These are phyloP conservation scores for Priocnemis perturbator DNA, from an alignment of 2,888 invertebrate genomes.

Conservation along the genomic window DNA sequence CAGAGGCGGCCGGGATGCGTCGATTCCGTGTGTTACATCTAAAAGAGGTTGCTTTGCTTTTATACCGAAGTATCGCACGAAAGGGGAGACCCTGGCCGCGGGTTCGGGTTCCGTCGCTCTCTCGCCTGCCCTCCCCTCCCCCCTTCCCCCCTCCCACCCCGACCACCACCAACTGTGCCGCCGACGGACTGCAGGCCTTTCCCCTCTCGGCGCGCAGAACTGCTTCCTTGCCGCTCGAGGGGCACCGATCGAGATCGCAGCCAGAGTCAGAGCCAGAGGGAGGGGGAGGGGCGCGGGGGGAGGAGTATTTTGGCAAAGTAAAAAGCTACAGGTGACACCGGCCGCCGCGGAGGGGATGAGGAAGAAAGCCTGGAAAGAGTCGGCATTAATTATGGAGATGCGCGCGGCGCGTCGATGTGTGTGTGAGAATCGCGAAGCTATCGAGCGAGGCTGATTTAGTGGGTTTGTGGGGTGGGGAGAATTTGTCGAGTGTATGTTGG, in stretches of 20 bases:
- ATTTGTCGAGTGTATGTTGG: no score
- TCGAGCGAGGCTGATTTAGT: no score
- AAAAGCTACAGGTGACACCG: constrained; percentile 25
- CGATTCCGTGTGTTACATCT: constrained; percentile 72
- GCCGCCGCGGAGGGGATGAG: constrained; percentile 5
- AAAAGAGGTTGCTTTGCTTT: constrained; percentile 75
- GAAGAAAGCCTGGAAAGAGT: constrained; percentile 1
- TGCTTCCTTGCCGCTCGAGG: not conserved
- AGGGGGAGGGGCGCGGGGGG: no score
- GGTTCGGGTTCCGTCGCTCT: constrained; percentile 46
- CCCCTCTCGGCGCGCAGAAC: not conserved
- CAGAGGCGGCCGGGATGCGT: constrained; percentile 56
- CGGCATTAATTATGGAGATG: not conserved
- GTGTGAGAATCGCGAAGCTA: no score
- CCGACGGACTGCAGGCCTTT: constrained; percentile 20
- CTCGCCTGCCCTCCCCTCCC: constrained; percentile 36
- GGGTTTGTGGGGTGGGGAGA: no score
- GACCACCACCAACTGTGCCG: not conserved
- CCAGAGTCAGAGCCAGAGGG: no score
- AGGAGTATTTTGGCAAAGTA: constrained; percentile 51
- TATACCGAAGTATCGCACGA: constrained; percentile 71
- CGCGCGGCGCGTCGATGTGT: not conserved
- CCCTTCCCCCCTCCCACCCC: not conserved
- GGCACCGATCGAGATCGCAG: not conserved
- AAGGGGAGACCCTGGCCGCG: constrained; percentile 61